Evolutionary conservation across 2,888 invertebrate genomes (phyloP).

Genomic region (Elmis aenea): DNA sequence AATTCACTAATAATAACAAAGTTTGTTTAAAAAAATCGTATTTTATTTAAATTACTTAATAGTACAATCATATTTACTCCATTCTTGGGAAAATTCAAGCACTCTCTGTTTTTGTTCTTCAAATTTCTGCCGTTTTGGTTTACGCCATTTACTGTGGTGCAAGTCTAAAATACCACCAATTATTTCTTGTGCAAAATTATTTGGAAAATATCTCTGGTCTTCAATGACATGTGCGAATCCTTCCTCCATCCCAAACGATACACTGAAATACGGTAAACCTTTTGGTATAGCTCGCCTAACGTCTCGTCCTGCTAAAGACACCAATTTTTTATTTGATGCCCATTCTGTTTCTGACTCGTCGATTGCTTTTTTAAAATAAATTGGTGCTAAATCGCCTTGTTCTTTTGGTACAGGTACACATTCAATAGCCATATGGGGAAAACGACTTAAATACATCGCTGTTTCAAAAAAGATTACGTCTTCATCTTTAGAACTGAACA

Average conservation of each 20-base stretch:
- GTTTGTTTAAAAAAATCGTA: conserved; percentile 2
- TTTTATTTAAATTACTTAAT: too few species aligned
- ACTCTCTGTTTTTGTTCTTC: conserved; percentile 74
- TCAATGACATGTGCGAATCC: conserved; percentile 98
- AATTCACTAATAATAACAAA: conserved; percentile 1
- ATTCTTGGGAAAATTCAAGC: conserved; percentile 63
- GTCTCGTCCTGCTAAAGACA: conserved; percentile 65
- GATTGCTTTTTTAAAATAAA: conserved; percentile 97
- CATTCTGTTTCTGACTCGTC: conserved; percentile 93
- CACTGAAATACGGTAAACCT: conserved; percentile 91
- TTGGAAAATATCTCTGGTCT: conserved; percentile 80
- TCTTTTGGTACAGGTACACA: conserved; percentile 84
- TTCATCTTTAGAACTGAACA: conserved; percentile 68
- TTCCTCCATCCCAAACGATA: conserved; percentile 85
- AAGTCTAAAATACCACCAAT: conserved; percentile 92
- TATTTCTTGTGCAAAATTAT: conserved; percentile 90
- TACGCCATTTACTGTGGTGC: conserved; percentile 80
- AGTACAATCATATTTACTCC: conserved; percentile 63
- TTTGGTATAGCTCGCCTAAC: conserved; percentile 82
- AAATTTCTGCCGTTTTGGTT: conserved; percentile 69
- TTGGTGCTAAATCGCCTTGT: conserved; percentile 82
- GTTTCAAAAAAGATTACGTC: conserved; percentile 91
- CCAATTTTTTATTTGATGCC: conserved; percentile 89
- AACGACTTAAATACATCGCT: conserved; percentile 54
- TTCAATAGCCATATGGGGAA: conserved; percentile 82